Evolutionary conservation across 2,888 invertebrate species (phyloP).

Genomic region (Perizoma flavofasciatum): DNA sequence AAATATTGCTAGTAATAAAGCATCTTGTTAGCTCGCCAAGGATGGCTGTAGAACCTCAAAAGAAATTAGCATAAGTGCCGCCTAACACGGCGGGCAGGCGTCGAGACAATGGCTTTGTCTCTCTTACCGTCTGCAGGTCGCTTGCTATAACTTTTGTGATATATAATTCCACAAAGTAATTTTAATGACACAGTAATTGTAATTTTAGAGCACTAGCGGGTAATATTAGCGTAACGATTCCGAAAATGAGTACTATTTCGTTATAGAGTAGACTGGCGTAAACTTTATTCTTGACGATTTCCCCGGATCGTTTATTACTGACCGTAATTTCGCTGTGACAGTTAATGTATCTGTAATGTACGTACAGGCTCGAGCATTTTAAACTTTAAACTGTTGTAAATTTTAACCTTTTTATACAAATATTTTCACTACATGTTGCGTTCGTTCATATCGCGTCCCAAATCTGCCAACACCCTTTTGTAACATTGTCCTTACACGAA

Average conservation of each 20-base stretch:
- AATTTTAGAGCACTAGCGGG: conserved; percentile 46
- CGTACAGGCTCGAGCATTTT: conserved; percentile 32
- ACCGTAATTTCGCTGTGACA: conserved; percentile 39
- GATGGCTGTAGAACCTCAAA: conserved; percentile 68
- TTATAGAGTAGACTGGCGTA: conserved; percentile 44
- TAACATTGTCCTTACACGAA: conserved; percentile 30
- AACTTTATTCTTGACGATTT: conserved; percentile 45
- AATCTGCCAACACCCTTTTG: conserved; percentile 42
- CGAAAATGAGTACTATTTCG: conserved; percentile 42
- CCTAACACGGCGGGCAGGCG: conserved; percentile 61
- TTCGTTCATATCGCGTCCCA: conserved; percentile 46
- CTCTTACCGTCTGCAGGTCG: conserved; percentile 67
- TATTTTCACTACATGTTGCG: conserved; percentile 35
- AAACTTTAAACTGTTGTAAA: conserved; percentile 36
- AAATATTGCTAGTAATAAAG: conserved; percentile 67
- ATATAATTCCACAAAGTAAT: conserved; percentile 58
- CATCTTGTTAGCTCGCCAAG: conserved; percentile 60
- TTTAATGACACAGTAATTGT: conserved; percentile 59
- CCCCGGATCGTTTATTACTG: conserved; percentile 41
- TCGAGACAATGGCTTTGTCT: conserved; percentile 80
- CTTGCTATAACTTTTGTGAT: conserved; percentile 63
- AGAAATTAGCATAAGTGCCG: conserved; percentile 80
- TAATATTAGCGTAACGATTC: conserved; percentile 45
- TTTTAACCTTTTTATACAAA: conserved; percentile 41
- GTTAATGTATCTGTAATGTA: conserved; percentile 34